phyloP scores from a whole-genome alignment of 1,140 invertebrate genomes.

The Orussus abietinus region DNA sequence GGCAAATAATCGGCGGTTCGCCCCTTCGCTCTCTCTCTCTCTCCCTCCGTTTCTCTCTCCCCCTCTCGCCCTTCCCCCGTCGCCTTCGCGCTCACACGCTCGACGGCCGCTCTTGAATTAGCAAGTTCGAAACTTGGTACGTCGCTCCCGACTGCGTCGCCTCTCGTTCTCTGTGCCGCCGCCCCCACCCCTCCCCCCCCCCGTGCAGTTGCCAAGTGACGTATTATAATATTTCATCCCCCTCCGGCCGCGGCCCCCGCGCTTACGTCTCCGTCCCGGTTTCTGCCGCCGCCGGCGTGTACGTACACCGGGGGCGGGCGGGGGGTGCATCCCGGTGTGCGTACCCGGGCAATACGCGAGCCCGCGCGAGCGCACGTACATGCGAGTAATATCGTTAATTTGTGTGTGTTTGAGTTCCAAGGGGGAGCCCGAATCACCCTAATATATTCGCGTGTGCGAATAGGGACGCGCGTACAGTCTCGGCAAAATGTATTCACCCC shows the following conservation, averaged over 20 bases:
- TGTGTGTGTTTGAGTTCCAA: constrained; percentile 49
- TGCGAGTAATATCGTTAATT: constrained; percentile 51
- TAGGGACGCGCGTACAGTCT: constrained; percentile 45
- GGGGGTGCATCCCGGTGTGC: constrained; percentile 20
- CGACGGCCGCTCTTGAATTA: constrained; percentile 33
- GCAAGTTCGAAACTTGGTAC: constrained; percentile 41
- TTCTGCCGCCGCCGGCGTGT: constrained; percentile 8
- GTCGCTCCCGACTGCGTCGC: constrained; percentile 46
- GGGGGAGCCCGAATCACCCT: constrained; percentile 45
- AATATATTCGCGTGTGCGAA: constrained; percentile 48
- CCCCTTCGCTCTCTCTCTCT: background rate
- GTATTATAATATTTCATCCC: constrained; percentile 53
- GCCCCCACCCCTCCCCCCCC: too few relatives aligned
- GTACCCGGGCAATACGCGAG: constrained; percentile 32
- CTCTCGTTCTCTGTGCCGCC: too few relatives aligned
- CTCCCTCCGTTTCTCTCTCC: constrained; percentile 1
- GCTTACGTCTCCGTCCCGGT: constrained; percentile 17
- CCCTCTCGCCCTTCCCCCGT: constrained; percentile 1
- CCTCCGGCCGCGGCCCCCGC: constrained; percentile 13
- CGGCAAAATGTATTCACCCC: constrained; percentile 35
- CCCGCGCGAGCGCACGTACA: constrained; percentile 20
- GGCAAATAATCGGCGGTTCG: too few relatives aligned
- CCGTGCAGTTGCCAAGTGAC: constrained; percentile 51
- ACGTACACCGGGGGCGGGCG: constrained; percentile 3
- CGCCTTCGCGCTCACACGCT: constrained; percentile 5